Base-by-base conservation (phyloP, 2,888 invertebrate species). In the Steinernema carpocapsae region DNA sequence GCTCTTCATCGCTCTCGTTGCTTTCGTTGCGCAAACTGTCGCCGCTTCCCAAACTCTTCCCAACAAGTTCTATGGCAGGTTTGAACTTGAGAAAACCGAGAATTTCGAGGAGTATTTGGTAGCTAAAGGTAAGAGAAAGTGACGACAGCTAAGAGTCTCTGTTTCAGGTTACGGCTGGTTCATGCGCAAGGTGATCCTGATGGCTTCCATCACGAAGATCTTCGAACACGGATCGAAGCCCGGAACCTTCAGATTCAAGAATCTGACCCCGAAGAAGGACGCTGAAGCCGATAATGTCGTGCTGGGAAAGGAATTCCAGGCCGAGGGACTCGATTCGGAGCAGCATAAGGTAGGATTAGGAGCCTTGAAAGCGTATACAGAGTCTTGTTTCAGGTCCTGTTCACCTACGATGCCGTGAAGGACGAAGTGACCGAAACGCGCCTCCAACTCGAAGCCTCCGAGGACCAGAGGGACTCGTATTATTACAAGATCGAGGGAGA, bases 221-320 rank as follows among this genome's bases (percentile, higher is more conserved):
- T 83, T 81, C 79, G 59, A 74, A 51, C 56, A 75, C 14, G 74
- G 73, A 19, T 7, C 52, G 4, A 64, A 64, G 64, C 76, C 76
- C n/a, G 74, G 80, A 74, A 64, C 72, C 2, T 85, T 82, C 78
- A 80, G 79, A 74, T 71, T 82, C 74, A 81, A 83, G 56, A 85
- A 84, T 73, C 73, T 83, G 64, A 82, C 83, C 2, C 80, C 85
- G 22, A 87, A 85, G 77, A 81, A 80, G 75, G 80, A 83, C 74
- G 79, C 82, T 0, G 73, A 78, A 19, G 85, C 83, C 74, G 74
- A 81, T 29, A 82, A 82, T 48, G 83, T 79, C 79, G 77, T 78
- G 10, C 78, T 86, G 24, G 85, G 83, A 74, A 82, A 85, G 71
- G 79, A 79, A 24, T 86, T 86, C 76, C 81, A 84, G 51, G 87